These are phyloP conservation scores for Glandiceps talaboti DNA, from an alignment of 53 echinoderm and acorn worm species.

Conservation along the genomic window DNA sequence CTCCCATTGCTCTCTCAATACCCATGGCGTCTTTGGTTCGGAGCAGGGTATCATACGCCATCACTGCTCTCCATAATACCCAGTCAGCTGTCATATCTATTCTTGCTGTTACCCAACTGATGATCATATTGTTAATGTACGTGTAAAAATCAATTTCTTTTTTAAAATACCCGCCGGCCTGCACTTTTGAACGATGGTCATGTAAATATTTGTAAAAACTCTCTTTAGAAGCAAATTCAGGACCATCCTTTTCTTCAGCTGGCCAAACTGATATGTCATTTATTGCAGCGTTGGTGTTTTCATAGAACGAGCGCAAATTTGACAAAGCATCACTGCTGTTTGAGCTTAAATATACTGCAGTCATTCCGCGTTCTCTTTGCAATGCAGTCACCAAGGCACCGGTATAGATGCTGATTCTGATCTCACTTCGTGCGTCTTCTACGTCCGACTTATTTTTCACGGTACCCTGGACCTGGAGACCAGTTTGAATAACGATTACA, in stretches of 20 bases:
- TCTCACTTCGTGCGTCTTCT: not conserved
- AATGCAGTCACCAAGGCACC: not conserved
- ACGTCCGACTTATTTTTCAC: not conserved
- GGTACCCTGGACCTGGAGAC: not conserved
- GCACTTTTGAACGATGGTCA: not conserved
- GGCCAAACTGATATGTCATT: slow-evolving; percentile 13
- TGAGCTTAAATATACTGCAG: not conserved
- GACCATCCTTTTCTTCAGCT: not conserved
- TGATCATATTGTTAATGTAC: slow-evolving; percentile 28
- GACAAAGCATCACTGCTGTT: not conserved
- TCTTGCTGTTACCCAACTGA: slow-evolving; percentile 32
- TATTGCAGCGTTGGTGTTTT: slow-evolving; percentile 11
- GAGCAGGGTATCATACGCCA: slow-evolving; percentile 44
- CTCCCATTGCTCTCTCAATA: slow-evolving; percentile 34
- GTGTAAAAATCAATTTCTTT: slow-evolving; percentile 37
- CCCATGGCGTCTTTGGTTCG: slow-evolving; percentile 56
- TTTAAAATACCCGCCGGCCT: slow-evolving; percentile 5
- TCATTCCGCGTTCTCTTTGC: not conserved
- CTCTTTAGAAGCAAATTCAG: slow-evolving; percentile 3
- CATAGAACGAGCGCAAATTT: not conserved
- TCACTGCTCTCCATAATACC: slow-evolving; percentile 30
- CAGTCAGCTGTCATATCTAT: slow-evolving; percentile 22
- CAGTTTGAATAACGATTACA: not conserved
- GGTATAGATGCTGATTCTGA: not conserved
- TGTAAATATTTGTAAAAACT: slow-evolving; percentile 18